Evolutionary conservation across 2,797 vertebrate genomes (phyloP), one percentile per base, ranked within the genome.

Genomic region (Pseudotriccus pelzelni): DNA sequence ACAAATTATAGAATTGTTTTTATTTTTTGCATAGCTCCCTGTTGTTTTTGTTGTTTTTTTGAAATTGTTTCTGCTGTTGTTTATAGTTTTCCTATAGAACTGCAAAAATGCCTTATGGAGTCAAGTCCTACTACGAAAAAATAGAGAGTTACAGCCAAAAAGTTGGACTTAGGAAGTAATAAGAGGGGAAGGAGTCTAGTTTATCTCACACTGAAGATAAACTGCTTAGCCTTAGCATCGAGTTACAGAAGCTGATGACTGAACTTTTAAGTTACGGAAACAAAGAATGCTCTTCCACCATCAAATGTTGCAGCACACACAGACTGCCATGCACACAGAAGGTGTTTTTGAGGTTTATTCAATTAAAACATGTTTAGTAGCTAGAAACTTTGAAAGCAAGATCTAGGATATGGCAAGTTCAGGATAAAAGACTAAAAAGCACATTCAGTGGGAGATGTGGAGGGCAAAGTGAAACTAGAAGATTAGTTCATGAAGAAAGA

Each of bases 261-360:
- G 18, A 64, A 22, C 1, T 79, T 81, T 41, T 68, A 63, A 70
- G 2, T 8, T 55, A 20, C 6, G 8, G 11, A 82, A 16, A 7
- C 58, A 60, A 89, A 50, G 27, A 75, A 50, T n/a, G 14, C 1
- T 43, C 64, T 77, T 53, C 14, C 13, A 50, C 28, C 7, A 59
- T 41, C 37, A 85, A 23, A 36, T 83, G 17, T 22, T 79, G n/a
- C 19, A 63, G 9, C 14, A n/a, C 14, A 37, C 17, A 30, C 25
- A n/a, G 4, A 58, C 34, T n/a, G 6, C 13, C 19, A 39, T 24
- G 12, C 3, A 28, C 3, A 18, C 4, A 27, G 7, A 20, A 12
- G 2, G 0, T 15, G 17, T 20, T 75, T 63, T 27, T 62, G 1
- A 36, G 2, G 1, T 53, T 66, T 70, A 11, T 59, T 85, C 34